A percentile compares a stretch with the other conserved stretches of the same genome.
phyloP scores from a whole-genome alignment of 2,113 vertebrate species.

The Chascanopsetta lugubris region DNA sequence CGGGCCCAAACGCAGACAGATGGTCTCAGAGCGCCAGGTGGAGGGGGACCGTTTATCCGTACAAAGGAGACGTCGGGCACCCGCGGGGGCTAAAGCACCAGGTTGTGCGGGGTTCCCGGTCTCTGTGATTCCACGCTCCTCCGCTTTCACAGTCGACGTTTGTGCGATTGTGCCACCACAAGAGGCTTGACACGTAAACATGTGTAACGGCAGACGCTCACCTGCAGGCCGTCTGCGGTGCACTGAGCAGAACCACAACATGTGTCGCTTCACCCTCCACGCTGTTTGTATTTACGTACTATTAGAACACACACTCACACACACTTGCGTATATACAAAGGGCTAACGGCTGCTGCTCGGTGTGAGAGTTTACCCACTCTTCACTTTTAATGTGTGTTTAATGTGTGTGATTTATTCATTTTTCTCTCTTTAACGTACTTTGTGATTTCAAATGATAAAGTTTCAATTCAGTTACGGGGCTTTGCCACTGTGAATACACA shows the following conservation, averaged over 20 bases:
- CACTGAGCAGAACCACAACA: neutral
- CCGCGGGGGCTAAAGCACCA: slow-evolving; percentile 6
- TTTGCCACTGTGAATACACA: neutral
- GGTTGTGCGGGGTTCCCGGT: slow-evolving; percentile 29
- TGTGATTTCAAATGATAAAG: neutral
- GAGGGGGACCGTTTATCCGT: slow-evolving; percentile 20
- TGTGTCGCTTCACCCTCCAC: neutral
- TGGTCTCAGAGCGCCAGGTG: slow-evolving; percentile 13
- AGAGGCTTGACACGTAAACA: slow-evolving; percentile 55
- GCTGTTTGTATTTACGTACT: no score
- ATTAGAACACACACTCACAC: neutral
- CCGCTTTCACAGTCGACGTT: slow-evolving; percentile 45
- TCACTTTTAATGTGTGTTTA: neutral
- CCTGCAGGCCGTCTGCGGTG: slow-evolving; percentile 19
- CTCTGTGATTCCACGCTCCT: slow-evolving; percentile 39
- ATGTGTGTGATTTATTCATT: neutral
- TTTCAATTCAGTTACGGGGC: neutral
- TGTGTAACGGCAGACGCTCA: slow-evolving; percentile 24
- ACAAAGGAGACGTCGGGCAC: slow-evolving; percentile 6
- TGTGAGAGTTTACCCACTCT: slow-evolving; percentile 8
- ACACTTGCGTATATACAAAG: neutral
- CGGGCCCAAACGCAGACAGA: slow-evolving; percentile 9
- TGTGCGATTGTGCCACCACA: slow-evolving; percentile 31
- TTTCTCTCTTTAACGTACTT: neutral
- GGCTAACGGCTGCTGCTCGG: slow-evolving; percentile 4